Percentiles rank a stretch among this genome's conserved stretches.
Evolutionary conservation across 1,140 invertebrate species (phyloP).

Genomic region (Pseudomyrmex dendroicus): DNA sequence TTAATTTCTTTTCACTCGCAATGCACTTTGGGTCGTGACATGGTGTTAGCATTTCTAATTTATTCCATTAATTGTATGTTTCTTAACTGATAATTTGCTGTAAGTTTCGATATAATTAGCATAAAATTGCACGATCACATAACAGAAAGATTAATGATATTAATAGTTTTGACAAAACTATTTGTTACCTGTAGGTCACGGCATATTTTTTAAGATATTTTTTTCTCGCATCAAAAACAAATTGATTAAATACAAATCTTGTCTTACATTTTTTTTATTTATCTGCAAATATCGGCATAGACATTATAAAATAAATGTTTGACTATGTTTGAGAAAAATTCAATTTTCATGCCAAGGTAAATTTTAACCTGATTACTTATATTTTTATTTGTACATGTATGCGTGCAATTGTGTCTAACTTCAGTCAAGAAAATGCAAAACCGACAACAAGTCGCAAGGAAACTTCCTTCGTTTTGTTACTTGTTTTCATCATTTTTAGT

Average conservation of each 20-base stretch:
- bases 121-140: neutral
- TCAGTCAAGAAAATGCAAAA: constrained; percentile 4
- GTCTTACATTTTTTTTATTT: neutral
- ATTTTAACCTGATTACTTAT: constrained; percentile 34
- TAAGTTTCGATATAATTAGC: neutral
- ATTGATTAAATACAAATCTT: neutral
- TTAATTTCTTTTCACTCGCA: neutral
- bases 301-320: neutral
- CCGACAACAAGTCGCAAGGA: neutral
- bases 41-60: constrained; percentile 23
- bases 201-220: constrained; percentile 10
- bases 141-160: neutral
- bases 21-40: constrained; percentile 24
- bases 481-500: neutral
- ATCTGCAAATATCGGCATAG: neutral
- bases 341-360: neutral
- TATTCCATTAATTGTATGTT: neutral
- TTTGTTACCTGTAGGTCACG: neutral
- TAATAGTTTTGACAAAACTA: neutral
- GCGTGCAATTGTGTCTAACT: neutral
- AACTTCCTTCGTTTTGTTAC: neutral
- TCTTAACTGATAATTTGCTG: constrained; percentile 4
- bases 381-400: neutral
- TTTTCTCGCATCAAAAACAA: neutral
- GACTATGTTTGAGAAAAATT: neutral